phyloP scores from a whole-genome alignment of 2,113 vertebrate species.

The Tretioscincus oriximinensis region DNA sequence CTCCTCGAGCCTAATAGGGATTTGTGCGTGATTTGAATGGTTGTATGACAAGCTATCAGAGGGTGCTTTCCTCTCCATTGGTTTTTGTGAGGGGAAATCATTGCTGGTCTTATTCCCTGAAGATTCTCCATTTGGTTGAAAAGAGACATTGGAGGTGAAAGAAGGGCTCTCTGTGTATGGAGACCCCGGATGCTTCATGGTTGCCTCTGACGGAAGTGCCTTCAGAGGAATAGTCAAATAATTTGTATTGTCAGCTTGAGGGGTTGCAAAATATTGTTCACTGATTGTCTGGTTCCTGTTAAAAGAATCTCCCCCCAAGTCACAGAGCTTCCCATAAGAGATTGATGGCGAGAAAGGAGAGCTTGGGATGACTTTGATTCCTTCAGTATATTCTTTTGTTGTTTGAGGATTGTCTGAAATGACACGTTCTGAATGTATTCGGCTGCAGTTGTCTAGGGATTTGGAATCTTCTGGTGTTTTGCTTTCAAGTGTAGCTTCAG shows the following conservation, averaged over 20 bases:
- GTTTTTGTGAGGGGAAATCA: accelerated
- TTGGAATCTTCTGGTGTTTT: neutral
- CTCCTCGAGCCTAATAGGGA: slow-evolving; percentile 24
- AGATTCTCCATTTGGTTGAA: neutral
- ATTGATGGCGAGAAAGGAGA: neutral
- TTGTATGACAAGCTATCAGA: accelerated
- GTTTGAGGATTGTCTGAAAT: accelerated
- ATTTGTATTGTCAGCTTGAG: slow-evolving; percentile 32
- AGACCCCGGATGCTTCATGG: slow-evolving; percentile 18
- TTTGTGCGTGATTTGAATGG: slow-evolving; percentile 10
- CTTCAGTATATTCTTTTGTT: neutral
- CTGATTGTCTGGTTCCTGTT: neutral
- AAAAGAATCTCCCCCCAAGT: slow-evolving; percentile 3
- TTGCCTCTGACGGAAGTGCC: slow-evolving; percentile 20
- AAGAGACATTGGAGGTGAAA: accelerated
- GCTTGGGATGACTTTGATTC: neutral
- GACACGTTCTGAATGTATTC: accelerated
- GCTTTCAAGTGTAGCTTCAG: neutral
- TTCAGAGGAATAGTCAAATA: slow-evolving; percentile 64
- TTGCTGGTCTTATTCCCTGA: slow-evolving; percentile 32
- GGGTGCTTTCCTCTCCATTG: accelerated
- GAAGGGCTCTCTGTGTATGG: neutral
- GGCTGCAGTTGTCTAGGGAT: neutral
- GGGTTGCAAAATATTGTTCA: slow-evolving; percentile 7
- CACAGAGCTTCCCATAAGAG: neutral